Percentiles rank a stretch among this genome's conserved stretches.
phyloP scores from a whole-genome alignment of 2,888 invertebrate genomes.

The Orchesella flavescens region DNA sequence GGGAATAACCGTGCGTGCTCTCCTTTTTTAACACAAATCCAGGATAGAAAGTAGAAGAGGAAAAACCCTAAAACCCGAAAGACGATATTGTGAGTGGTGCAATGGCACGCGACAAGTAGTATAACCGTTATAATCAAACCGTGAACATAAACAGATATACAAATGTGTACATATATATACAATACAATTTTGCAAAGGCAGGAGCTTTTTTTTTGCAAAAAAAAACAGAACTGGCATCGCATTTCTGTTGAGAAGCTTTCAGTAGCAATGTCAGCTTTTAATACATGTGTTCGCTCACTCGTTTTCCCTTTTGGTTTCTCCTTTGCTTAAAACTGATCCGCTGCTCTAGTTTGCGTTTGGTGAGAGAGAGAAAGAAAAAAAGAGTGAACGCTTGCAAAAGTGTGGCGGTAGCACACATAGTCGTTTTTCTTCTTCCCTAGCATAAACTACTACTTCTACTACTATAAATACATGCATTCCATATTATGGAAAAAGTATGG shows the following conservation, averaged over 20 bases:
- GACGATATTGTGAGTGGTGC: conserved; percentile 31
- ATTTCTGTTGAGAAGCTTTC: conserved; percentile 46
- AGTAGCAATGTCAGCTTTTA: conserved; percentile 27
- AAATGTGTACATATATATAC: conserved; percentile 14
- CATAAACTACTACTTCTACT: no score
- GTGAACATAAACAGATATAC: conserved; percentile 5
- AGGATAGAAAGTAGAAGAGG: conserved; percentile 55
- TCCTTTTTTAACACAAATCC: conserved; percentile 37
- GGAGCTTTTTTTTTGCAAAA: conserved; percentile 44
- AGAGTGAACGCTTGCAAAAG: conserved; percentile 3
- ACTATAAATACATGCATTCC: background rate
- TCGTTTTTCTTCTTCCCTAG: background rate
- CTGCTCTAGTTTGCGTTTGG: background rate
- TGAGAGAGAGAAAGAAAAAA: conserved; percentile 11
- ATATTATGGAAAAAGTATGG: conserved; percentile 34
- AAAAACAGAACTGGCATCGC: conserved; percentile 40
- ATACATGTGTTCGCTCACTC: conserved; percentile 39
- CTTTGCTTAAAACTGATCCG: conserved; percentile 24
- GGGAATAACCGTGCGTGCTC: conserved; percentile 48
- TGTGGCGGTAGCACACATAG: background rate
- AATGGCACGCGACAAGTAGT: conserved; percentile 62
- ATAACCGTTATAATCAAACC: conserved; percentile 28
- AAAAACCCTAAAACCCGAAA: conserved; percentile 29
- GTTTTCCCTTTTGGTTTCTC: conserved; percentile 14
- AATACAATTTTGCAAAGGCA: conserved; percentile 42